Base-by-base conservation (phyloP, 2,797 vertebrate species). In the Melanotaenia pygmaea region DNA sequence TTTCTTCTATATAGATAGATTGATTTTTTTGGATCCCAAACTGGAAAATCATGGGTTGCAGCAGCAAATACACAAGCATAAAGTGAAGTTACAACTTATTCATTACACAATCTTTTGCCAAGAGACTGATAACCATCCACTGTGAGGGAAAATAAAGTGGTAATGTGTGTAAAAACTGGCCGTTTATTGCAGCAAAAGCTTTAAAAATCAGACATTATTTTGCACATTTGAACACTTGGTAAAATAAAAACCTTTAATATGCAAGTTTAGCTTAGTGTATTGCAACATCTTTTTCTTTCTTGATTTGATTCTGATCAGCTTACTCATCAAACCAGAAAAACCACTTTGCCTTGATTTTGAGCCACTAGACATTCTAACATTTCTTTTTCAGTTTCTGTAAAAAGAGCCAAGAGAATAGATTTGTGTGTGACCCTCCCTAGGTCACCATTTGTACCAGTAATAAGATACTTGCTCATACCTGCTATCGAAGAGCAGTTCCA, bases 401-500 rank as follows among this genome's bases (percentile, higher is more conserved):
- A 61, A 2, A 59, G 12, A 74, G 35, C 34, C 37, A 40, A 16
- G n/a, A 38, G 45, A 37, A 69, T 59, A 30, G 14, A 82, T 18
- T 72, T 26, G n/a, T 13, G 45, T 59, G 64, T 83, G 74, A 86
- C 74, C 30, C 40, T 65, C 69, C 63, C 38, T 8, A 13, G 28
- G 71, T 77, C 68, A 67, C 59, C 13, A 60, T 64, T 45, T 56
- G 61, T 56, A 67, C 59, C 34, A 67, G 70, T 85, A 87, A 90
- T 64, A 77, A 20, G 69, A 90, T 64, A 67, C 14, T 26, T 1
- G 35, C 37, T 38, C 65, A 66, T 66, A 58, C 77, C 56, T 51
- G 24, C 20, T 58, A 59, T 8, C 7, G n/a, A 40, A 71, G 24
- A 16, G 60, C 22, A 74, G 43, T 12, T 2, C 58, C 73, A 80